Evolutionary conservation across 1,140 invertebrate species (phyloP).

Genomic region (Atopsyche davidsoni): DNA sequence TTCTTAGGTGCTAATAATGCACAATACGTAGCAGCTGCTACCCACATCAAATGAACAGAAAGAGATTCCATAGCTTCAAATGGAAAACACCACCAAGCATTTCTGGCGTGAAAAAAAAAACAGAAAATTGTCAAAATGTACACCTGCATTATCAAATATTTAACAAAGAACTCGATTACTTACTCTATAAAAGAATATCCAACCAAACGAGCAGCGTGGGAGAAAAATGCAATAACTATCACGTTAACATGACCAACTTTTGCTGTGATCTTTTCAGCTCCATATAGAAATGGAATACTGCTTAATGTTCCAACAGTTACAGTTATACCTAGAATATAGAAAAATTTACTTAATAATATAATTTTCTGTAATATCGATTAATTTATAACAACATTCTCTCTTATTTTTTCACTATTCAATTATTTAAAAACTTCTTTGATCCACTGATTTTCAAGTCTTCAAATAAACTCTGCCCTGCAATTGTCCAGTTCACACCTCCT

Average conservation of each 20-base stretch:
- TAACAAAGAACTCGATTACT: constrained; percentile 36
- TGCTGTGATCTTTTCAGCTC: constrained; percentile 71
- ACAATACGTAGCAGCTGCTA: constrained; percentile 80
- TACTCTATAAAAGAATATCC: constrained; percentile 79
- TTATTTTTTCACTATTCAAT: no score
- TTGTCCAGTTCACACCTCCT: no score
- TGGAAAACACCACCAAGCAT: constrained; percentile 79
- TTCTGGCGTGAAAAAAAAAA: constrained; percentile 45
- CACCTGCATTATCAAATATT: not conserved
- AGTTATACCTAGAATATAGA: constrained; percentile 75
- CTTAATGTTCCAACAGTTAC: constrained; percentile 74
- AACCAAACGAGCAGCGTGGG: constrained; percentile 69
- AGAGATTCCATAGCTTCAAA: constrained; percentile 81
- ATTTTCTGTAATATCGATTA: no score
- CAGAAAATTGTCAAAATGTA: not conserved
- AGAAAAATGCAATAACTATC: constrained; percentile 74
- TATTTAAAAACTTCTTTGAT: no score
- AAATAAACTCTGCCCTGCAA: no score
- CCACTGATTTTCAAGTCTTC: no score
- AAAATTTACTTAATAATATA: no score
- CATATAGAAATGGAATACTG: constrained; percentile 74
- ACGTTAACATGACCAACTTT: constrained; percentile 76
- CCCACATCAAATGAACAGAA: constrained; percentile 83
- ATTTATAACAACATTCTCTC: no score
- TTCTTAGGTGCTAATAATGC: constrained; percentile 72